Evolutionary conservation across 1,140 invertebrate species (phyloP).

Genomic region (Aphelenchoides avenae): DNA sequence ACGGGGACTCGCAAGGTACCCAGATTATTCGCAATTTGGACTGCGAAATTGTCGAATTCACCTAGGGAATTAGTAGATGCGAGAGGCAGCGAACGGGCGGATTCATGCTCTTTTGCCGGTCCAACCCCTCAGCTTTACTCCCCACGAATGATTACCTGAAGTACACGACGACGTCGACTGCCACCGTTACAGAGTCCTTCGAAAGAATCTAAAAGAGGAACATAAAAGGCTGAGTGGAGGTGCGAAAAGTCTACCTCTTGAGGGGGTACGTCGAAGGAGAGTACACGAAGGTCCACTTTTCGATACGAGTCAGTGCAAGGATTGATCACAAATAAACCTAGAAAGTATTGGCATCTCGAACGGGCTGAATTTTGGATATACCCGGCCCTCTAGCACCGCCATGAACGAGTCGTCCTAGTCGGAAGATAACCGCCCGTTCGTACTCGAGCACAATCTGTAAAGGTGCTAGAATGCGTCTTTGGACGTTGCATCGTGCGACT

Average conservation of each 20-base stretch:
- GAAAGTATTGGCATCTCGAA: slow-evolving; percentile 3
- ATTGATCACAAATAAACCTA: slow-evolving; percentile 74
- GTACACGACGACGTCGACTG: slow-evolving; percentile 48
- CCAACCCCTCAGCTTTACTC: too few species aligned
- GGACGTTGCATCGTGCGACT: slow-evolving; percentile 17
- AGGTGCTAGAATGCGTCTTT: not conserved
- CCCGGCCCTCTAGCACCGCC: slow-evolving; percentile 63
- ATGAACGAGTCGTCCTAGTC: slow-evolving; percentile 64
- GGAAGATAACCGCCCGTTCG: slow-evolving; percentile 64
- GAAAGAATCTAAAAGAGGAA: slow-evolving; percentile 68
- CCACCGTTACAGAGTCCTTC: slow-evolving; percentile 79
- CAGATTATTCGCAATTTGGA: too few species aligned
- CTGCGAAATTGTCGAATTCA: too few species aligned
- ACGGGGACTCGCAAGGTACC: too few species aligned
- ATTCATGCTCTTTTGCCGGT: too few species aligned
- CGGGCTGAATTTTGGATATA: too few species aligned
- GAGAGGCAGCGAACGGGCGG: too few species aligned
- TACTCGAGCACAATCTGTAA: slow-evolving; percentile 59
- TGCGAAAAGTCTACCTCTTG: slow-evolving; percentile 68
- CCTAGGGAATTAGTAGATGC: too few species aligned
- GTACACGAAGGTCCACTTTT: slow-evolving; percentile 66
- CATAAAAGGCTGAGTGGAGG: not conserved
- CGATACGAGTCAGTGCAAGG: slow-evolving; percentile 72
- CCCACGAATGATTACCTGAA: too few species aligned
- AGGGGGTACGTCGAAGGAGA: slow-evolving; percentile 86